A percentile compares a stretch with the other conserved stretches of the same genome.
Conservation (phyloP, 2,888 invertebrate species). For the Coelopa pilipes region DNA sequence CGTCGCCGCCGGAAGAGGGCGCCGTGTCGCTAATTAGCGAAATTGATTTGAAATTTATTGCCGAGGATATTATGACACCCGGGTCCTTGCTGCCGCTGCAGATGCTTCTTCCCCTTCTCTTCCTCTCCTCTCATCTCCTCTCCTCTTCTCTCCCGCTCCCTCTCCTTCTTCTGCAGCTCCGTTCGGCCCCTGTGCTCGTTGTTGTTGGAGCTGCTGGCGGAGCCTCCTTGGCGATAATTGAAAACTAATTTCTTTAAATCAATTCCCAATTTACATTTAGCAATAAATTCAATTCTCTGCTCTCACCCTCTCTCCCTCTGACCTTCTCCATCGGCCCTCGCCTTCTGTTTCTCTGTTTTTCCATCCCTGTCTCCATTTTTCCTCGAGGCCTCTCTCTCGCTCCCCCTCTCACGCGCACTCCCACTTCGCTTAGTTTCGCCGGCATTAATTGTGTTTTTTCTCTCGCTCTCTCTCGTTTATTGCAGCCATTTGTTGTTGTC, state of each 20-base stretch:
- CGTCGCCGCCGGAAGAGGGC: conserved; percentile 9
- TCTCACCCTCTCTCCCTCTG: background rate
- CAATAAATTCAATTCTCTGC: conserved; percentile 5
- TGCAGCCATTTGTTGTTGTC: conserved; percentile 42
- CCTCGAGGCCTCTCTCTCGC: background rate
- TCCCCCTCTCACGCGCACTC: background rate
- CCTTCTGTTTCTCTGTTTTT: conserved; percentile 31
- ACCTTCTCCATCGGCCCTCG: conserved; percentile 11
- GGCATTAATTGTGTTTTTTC: conserved; percentile 21
- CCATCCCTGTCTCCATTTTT: background rate
- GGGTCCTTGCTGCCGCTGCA: conserved; percentile 31
- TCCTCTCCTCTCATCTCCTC: too few relatives aligned
- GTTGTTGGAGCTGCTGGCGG: background rate
- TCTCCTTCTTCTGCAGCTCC: background rate
- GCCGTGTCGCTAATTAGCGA: conserved; percentile 55
- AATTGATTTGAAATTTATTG: conserved; percentile 64
- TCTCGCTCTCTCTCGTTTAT: conserved; percentile 23
- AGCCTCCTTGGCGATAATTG: conserved; percentile 46
- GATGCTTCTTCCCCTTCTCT: conserved; percentile 20
- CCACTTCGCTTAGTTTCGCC: background rate
- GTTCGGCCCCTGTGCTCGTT: background rate
- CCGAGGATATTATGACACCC: conserved; percentile 51
- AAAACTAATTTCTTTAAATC: conserved; percentile 39
- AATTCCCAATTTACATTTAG: conserved; percentile 21
- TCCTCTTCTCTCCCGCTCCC: too few relatives aligned